A percentile compares a stretch with the other conserved stretches of the same genome.
Evolutionary conservation across 1,140 invertebrate species (phyloP).

Genomic region (Nylanderia fulva): DNA sequence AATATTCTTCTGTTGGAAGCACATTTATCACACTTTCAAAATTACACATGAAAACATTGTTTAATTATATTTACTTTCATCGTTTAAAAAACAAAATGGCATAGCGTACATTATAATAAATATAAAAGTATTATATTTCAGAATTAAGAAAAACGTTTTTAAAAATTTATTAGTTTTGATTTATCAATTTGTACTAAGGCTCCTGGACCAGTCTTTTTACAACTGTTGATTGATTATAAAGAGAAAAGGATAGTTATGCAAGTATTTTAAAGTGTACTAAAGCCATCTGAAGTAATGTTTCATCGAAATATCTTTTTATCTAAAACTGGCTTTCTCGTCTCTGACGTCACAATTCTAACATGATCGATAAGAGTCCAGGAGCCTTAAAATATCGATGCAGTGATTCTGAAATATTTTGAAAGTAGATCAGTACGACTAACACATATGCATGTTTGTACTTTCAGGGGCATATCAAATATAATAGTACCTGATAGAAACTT

Average conservation of each 20-base stretch:
- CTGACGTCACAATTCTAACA: too few species aligned
- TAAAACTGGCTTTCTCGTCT: too few species aligned
- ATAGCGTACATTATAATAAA: background rate
- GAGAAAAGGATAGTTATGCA: too few species aligned
- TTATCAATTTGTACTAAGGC: background rate
- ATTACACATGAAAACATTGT: background rate
- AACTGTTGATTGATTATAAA: too few species aligned
- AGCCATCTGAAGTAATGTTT: too few species aligned
- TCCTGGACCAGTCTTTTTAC: too few species aligned
- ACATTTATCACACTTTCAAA: background rate
- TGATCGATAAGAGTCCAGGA: too few species aligned
- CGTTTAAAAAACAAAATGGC: background rate
- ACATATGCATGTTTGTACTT: background rate
- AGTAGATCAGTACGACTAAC: background rate
- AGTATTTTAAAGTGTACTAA: too few species aligned
- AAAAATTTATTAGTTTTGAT: background rate
- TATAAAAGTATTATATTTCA: background rate
- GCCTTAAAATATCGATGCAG: background rate
- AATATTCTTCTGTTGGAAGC: background rate
- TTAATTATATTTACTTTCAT: conserved; percentile 1
- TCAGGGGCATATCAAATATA: conserved; percentile 88
- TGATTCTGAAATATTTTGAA: background rate
- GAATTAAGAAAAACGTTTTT: background rate
- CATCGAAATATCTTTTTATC: too few species aligned
- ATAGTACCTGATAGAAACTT: conserved; percentile 87